Evolutionary conservation across 2,113 vertebrate genomes (phyloP).

Genomic region (Saccopteryx bilineata): DNA sequence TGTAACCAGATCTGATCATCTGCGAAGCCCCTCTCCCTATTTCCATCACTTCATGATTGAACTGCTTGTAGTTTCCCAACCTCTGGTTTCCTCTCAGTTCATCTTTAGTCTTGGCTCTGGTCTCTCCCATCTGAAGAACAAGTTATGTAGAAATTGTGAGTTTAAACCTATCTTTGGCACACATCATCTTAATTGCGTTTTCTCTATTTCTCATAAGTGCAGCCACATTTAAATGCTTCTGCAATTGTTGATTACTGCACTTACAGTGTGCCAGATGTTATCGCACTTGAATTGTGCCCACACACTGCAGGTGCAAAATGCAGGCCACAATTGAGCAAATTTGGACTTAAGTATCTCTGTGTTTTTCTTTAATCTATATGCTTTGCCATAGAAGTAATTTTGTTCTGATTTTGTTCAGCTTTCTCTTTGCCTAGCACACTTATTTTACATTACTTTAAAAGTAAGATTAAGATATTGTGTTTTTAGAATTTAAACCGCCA

Average conservation of each 20-base stretch:
- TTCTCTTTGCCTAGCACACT: slow-evolving; percentile 37
- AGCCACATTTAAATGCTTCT: slow-evolving; percentile 72
- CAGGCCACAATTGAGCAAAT: slow-evolving; percentile 69
- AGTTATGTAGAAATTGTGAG: slow-evolving; percentile 35
- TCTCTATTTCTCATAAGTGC: slow-evolving; percentile 51
- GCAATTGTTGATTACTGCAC: slow-evolving; percentile 77
- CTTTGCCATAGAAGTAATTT: slow-evolving; percentile 66
- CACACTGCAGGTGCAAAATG: slow-evolving; percentile 80
- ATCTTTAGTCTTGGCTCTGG: background rate
- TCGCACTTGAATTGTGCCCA: slow-evolving; percentile 74
- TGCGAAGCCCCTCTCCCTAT: background rate
- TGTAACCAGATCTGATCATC: background rate
- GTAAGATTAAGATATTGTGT: background rate
- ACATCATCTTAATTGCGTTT: slow-evolving; percentile 65
- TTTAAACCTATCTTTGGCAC: slow-evolving; percentile 65
- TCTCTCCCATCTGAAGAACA: slow-evolving; percentile 15
- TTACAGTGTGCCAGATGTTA: slow-evolving; percentile 81
- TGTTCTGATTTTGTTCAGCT: slow-evolving; percentile 18
- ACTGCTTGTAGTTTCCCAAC: background rate
- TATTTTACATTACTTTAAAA: slow-evolving; percentile 53
- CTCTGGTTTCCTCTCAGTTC: background rate
- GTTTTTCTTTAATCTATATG: slow-evolving; percentile 71
- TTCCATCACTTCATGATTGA: background rate
- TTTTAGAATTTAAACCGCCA: background rate
- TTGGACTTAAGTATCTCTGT: slow-evolving; percentile 66